phyloP scores from a whole-genome alignment of 2,888 invertebrate genomes.

The Pristionchus exspectatus region DNA sequence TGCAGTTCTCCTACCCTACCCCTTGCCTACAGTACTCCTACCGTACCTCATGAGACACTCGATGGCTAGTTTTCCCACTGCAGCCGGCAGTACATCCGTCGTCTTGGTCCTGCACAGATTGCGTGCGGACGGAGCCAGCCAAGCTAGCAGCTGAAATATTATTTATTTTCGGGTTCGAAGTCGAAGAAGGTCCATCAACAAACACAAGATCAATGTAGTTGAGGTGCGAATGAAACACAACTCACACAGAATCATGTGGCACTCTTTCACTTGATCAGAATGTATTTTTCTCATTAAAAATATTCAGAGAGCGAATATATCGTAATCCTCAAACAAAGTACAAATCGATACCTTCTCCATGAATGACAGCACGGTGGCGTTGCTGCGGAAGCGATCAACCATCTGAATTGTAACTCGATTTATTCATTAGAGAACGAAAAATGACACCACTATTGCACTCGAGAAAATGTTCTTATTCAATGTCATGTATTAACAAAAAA shows the following conservation, averaged over 20 bases:
- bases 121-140: constrained; percentile 38
- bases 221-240: neutral
- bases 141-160: constrained; percentile 32
- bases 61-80: constrained; percentile 51
- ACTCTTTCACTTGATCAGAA: too few relatives aligned
- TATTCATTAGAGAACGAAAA: neutral
- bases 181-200: neutral
- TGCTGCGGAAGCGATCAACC: constrained; percentile 27
- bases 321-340: too few relatives aligned
- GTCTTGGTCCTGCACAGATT: constrained; percentile 11
- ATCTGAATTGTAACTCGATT: neutral
- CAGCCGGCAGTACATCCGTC: constrained; percentile 26
- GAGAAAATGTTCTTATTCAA: too few relatives aligned
- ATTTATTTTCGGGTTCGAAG: too few relatives aligned
- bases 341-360: constrained; percentile 31
- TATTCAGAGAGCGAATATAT: neutral
- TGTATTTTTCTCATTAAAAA: too few relatives aligned
- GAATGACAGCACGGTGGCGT: constrained; percentile 28
- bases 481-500: neutral
- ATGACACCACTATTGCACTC: too few relatives aligned
- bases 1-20: too few relatives aligned
- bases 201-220: neutral
- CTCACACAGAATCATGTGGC: neutral
- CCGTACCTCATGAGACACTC: constrained; percentile 50
- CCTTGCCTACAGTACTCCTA: neutral